phyloP scores from a whole-genome alignment of 2,888 invertebrate species.

The Eupithecia insigniata region DNA sequence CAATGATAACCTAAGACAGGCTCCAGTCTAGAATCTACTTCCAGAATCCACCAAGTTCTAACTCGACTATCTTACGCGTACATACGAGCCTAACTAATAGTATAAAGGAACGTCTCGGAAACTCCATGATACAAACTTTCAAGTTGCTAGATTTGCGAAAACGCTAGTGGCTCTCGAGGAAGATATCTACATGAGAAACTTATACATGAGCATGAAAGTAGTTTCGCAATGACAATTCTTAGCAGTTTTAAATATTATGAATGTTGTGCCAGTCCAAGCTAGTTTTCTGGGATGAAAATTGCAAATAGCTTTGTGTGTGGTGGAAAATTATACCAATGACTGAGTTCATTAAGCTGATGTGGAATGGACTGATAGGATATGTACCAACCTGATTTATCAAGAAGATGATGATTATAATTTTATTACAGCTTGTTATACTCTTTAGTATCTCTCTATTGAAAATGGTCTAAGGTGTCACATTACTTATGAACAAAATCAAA shows the following conservation, averaged over 20 bases:
- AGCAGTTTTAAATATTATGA: neutral
- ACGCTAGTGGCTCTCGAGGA: slow-evolving; percentile 63
- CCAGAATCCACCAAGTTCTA: slow-evolving; percentile 20
- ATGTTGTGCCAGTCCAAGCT: neutral
- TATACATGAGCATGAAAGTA: slow-evolving; percentile 5
- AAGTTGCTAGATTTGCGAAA: slow-evolving; percentile 76
- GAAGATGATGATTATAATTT: too few relatives aligned
- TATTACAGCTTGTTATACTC: too few relatives aligned
- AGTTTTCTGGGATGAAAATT: neutral
- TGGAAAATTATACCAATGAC: neutral
- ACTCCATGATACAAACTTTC: slow-evolving; percentile 75
- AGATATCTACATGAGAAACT: slow-evolving; percentile 38
- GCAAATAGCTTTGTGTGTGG: neutral
- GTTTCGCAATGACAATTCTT: slow-evolving; percentile 5
- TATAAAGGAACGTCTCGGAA: slow-evolving; percentile 69
- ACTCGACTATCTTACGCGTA: slow-evolving; percentile 61
- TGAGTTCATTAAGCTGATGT: neutral
- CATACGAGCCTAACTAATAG: slow-evolving; percentile 74
- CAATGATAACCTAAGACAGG: neutral
- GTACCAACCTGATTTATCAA: too few relatives aligned
- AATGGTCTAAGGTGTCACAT: too few relatives aligned
- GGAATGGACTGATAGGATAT: neutral
- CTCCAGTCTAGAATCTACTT: neutral
- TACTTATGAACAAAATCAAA: neutral
- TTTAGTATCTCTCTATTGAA: too few relatives aligned